A percentile compares a stretch with the other conserved stretches of the same genome.
Conservation (phyloP, 2,797 vertebrate species). For the Pogoniulus pusillus region DNA sequence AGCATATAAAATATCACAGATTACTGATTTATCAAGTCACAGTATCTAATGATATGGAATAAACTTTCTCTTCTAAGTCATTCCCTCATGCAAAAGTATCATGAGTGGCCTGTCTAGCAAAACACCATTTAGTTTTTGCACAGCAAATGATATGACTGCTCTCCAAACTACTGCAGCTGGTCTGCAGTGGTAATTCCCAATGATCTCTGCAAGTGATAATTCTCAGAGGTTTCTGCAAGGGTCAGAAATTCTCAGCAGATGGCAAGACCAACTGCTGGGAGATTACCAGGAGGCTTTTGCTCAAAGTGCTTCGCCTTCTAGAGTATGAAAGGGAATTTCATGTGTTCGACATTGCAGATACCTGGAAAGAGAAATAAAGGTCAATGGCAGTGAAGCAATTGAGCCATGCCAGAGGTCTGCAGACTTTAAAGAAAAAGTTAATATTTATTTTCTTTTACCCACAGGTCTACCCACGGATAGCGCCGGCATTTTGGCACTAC, state of each 20-base stretch:
- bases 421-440: conserved; percentile 71
- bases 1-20: neutral
- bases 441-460: conserved; percentile 76
- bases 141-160: neutral
- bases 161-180: neutral
- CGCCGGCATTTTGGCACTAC: conserved; percentile 81
- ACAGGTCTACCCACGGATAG: conserved; percentile 80
- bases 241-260: neutral
- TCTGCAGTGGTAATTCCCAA: neutral
- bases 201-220: neutral
- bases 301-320: neutral
- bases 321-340: neutral
- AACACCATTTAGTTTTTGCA: neutral
- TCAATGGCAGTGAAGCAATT: conserved; percentile 4
- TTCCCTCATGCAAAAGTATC: neutral
- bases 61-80: neutral
- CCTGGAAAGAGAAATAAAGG: neutral
- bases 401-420: conserved; percentile 4
- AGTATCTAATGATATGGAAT: neutral
- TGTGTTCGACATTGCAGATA: neutral
- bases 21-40: neutral
- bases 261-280: neutral
- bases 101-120: neutral
- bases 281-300: neutral
- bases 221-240: neutral